Base-by-base conservation (phyloP, 2,888 invertebrate genomes). In the Drosophila pullipes region DNA sequence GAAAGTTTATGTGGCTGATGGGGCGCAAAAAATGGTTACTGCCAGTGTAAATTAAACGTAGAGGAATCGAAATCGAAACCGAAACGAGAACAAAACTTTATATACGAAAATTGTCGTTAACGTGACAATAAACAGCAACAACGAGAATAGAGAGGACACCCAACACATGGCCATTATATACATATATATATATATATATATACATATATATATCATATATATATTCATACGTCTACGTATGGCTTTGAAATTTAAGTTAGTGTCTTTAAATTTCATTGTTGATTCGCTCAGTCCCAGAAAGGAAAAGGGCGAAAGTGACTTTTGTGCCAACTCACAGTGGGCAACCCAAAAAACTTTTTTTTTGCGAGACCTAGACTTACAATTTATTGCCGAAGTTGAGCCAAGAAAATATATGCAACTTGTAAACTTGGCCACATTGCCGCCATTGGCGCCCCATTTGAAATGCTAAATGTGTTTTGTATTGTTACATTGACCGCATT, bases 401-500 rank as follows among this genome's bases (percentile, higher is more conserved):
- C 73, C 74, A 76, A 85, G 70, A 76, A 74, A 65, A 61, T 69
- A 54, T 83, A 71, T 83, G 81, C 69, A 82, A 62, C 67, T 69
- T 78, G 71, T 69, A 81, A 81, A 83, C 44, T 81, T 83, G 70
- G 84, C 84, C 70, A 66, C 78, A 82, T 69, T 69, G 70, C 35
- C 55, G 60, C 62, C 66, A 58, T 61, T 64, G 61, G 47, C 58
- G 58, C 63, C 55, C 73, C 70, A 76, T 74, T 83, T 75, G 72
- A 81, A 89, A 86, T 87, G 83, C 74, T 89, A 85, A 88, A 85
- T 88, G 82, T 82, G 72, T 65, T 76, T 73, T 76, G 41, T 74
- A 76, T 66, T 72, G 82, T 83, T 84, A 82, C 79, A 89, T 79
- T 89, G 87, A 89, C 88, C 91, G 88, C 90, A 84, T 90, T 88